Evolutionary conservation across 2,888 invertebrate genomes (phyloP).

Genomic region (Galerucella calmariensis): DNA sequence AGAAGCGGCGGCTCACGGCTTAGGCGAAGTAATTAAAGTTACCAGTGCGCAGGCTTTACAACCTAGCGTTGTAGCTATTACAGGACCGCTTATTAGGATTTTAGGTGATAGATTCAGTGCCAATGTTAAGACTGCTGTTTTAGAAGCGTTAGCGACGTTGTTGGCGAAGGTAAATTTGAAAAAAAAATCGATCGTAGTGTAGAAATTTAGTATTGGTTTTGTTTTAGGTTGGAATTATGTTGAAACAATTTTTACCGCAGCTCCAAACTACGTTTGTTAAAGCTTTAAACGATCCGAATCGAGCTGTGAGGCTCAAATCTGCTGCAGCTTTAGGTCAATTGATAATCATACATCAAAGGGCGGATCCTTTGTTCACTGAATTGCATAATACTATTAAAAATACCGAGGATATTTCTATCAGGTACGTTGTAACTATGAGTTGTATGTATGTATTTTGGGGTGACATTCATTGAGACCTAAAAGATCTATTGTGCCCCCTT

Average conservation of each 20-base stretch:
- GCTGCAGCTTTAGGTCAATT: constrained; percentile 88
- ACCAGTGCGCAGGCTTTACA: constrained; percentile 90
- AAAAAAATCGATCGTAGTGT: not conserved
- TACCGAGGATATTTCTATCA: constrained; percentile 84
- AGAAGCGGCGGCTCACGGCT: constrained; percentile 92
- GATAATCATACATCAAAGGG: constrained; percentile 90
- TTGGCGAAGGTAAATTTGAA: constrained; percentile 76
- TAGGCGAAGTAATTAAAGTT: constrained; percentile 81
- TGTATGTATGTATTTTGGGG: not conserved
- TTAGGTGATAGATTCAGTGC: constrained; percentile 95
- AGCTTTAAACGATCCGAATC: constrained; percentile 89
- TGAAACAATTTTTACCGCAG: constrained; percentile 98
- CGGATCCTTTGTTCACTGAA: constrained; percentile 95
- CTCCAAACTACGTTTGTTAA: constrained; percentile 98
- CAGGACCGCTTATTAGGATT: constrained; percentile 97
- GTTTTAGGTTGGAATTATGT: constrained; percentile 86
- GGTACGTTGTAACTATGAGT: constrained; percentile 44
- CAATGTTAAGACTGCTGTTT: constrained; percentile 94
- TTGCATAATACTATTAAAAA: constrained; percentile 87
- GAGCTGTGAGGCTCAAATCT: constrained; percentile 89
- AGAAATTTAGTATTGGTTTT: constrained; percentile 5
- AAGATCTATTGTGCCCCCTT: no score
- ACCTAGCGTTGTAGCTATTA: constrained; percentile 96
- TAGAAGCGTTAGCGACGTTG: constrained; percentile 93
- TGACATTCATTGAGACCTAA: no score